Base-by-base conservation (phyloP, 1,140 invertebrate species). In the Luehdorfia chinensis region DNA sequence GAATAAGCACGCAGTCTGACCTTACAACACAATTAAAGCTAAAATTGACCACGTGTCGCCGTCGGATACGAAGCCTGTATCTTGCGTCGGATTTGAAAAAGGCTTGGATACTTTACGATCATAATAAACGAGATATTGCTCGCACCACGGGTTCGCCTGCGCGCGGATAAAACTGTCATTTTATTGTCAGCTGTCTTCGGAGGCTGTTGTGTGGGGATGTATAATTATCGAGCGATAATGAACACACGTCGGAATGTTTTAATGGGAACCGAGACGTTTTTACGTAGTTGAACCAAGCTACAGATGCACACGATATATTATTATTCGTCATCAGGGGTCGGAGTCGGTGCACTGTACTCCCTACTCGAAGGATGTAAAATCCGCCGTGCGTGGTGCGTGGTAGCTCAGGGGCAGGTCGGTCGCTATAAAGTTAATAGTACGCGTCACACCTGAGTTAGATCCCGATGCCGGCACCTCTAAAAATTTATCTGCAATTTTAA, bases 181-280 rank as follows among this genome's bases (percentile, higher is more conserved):
- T 56, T 56, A 56, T 56, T 43, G 47, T 50, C 33, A 47, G 5
- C 36, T 43, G 54, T 50, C 54, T 9, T 19, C 18, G 9, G 34
- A 19, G 34, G 4, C 16, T 15, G 34, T 37, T 37, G 34, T 37
- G 34, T 21, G 7, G 16, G 21, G 34, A 37, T 21, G 34, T 21
- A 37, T 23, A 37, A 37, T 37, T 37, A 37, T 37, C n/a, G 34
- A 33, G 15, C 18, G 34, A 21, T 37, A 37, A 37, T 37, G 11
- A 37, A 37, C n/a, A n/a, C n/a, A n/a, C 18, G 11, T 23, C 34
- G 11, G 18, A 21, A 37, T 7, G 18, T 37, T 37, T 3, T 37
- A 11, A 19, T 19, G 34, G 18, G 7, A 4, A 12, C 6, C 16
- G 18, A 8, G 33, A 21, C 11, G 11, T 7, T 9, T 21, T 6